Evolutionary conservation across 1,140 invertebrate genomes (phyloP).

Genomic region (Diabrotica undecimpunctata): DNA sequence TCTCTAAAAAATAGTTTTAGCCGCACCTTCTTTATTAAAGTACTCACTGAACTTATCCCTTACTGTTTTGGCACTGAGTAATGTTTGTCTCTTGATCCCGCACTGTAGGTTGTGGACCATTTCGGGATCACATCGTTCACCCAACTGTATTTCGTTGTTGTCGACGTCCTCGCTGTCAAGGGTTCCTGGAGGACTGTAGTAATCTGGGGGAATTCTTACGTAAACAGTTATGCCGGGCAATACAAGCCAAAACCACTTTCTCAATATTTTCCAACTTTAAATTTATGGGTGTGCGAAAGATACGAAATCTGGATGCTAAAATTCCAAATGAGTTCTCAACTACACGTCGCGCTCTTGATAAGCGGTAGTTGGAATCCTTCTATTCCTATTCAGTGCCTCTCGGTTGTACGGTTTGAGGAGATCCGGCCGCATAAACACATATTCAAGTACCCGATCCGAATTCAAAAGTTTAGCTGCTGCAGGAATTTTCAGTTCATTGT

Average conservation of each 20-base stretch:
- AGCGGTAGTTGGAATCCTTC: constrained; percentile 23
- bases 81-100: no score
- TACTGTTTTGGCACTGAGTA: no score
- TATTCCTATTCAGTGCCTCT: constrained; percentile 30
- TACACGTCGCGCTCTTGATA: constrained; percentile 13
- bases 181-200: no score
- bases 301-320: neutral
- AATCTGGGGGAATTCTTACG: no score
- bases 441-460: constrained; percentile 4
- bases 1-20: no score
- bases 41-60: no score
- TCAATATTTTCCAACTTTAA: constrained; percentile 20
- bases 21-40: no score
- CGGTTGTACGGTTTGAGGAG: constrained; percentile 49
- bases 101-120: no score
- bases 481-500: neutral
- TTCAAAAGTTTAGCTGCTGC: no score
- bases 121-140: no score
- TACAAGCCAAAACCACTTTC: constrained; percentile 13
- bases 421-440: constrained; percentile 37
- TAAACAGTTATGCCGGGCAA: neutral
- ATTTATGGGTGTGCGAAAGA: constrained; percentile 20
- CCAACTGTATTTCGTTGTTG: no score
- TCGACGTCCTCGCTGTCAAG: no score
- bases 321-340: constrained; percentile 21